phyloP scores from a whole-genome alignment of 1,140 invertebrate genomes.

The Drosophila pachea region DNA sequence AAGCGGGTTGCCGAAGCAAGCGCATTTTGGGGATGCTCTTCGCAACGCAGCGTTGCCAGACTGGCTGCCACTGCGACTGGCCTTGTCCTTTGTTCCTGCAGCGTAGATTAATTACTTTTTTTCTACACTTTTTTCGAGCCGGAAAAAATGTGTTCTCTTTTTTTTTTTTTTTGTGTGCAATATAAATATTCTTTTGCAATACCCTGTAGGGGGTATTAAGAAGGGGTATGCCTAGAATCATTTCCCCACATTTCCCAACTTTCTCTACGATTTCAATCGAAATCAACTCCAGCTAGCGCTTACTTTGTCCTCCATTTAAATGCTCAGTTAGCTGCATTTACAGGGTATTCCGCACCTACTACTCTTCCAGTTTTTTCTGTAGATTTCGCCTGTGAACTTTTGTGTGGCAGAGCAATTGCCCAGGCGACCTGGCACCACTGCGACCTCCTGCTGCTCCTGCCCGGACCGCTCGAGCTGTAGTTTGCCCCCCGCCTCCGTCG shows the following conservation, averaged over 20 bases:
- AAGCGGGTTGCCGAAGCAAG: slow-evolving; percentile 62
- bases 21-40: slow-evolving; percentile 58
- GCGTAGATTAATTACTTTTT: slow-evolving; percentile 74
- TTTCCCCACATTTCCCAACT: too few species aligned
- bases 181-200: slow-evolving; percentile 69
- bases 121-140: slow-evolving; percentile 22
- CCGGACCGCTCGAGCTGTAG: background rate
- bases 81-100: slow-evolving; percentile 35
- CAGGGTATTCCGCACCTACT: too few species aligned
- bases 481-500: background rate
- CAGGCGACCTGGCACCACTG: slow-evolving; percentile 16
- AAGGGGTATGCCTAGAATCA: background rate
- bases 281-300: too few species aligned
- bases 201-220: slow-evolving; percentile 1
- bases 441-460: background rate
- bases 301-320: too few species aligned
- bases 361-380: too few species aligned
- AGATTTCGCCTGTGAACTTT: slow-evolving; percentile 39
- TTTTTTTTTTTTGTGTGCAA: slow-evolving; percentile 71
- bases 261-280: too few species aligned
- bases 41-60: slow-evolving; percentile 10
- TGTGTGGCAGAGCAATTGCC: slow-evolving; percentile 47
- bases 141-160: slow-evolving; percentile 41
- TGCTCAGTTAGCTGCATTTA: too few species aligned
- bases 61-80: slow-evolving; percentile 7